Base-by-base conservation (phyloP, 2,888 invertebrate genomes). In the Lacanobia wlatinum region DNA sequence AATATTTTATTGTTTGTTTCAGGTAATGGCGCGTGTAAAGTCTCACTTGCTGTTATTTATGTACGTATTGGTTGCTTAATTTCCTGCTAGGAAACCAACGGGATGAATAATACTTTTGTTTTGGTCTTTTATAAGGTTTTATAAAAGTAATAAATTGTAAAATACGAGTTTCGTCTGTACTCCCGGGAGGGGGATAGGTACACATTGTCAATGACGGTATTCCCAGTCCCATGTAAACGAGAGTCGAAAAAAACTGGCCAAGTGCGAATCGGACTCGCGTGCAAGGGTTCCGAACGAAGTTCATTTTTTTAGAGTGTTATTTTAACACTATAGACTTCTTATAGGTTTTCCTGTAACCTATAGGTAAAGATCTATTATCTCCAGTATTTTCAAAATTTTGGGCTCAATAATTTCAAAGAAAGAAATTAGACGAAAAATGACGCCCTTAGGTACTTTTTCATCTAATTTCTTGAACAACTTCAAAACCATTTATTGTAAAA, bases 11-110 rank as follows among this genome's bases (percentile, higher is more conserved):
- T 91, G 89, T 92, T 94, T 93, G 94, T 94, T 94, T 52, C 94
- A 94, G 94, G 94, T 94, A 94, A 94, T 92, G 92, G 89, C 88
- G 90, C 91, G 90, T 90, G 86, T 90, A 88, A 90, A 87, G 87
- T 89, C 87, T 85, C 88, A 89, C 88, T 88, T 83, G 72, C 68
- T 82, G 84, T 89, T 89, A 92, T 93, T 92, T 89, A 91, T 91
- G 91, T 92, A 85, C 85, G 93, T 92, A 90, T 91, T 85, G 89
- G 87, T 88, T 83, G 84, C 83, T 90, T 91, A 88, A 92, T 92
- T 90, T 92, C 90, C 90, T 88, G 86, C 74, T 84, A 84, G 84
- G 86, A 87, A 87, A 77, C 82, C 86, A 72, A 78, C 72, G 21
- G 46, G 74, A 79, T 87, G 82, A 87, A 82, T 83, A 78, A 86